Evolutionary conservation across 1,140 invertebrate species (phyloP).

Genomic region (Macrobrachium rosenbergii): DNA sequence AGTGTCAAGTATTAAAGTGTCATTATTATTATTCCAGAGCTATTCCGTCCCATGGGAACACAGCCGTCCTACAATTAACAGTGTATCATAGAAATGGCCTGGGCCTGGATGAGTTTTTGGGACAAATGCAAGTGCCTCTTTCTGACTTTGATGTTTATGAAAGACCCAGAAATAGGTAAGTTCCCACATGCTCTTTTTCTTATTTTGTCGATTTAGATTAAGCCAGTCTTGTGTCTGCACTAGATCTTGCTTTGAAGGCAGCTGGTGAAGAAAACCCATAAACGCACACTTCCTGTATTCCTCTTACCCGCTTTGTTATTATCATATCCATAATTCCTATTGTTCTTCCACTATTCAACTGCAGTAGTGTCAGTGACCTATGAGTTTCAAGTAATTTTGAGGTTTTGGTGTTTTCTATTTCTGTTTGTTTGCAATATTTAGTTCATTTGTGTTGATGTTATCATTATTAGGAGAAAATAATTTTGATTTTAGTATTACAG

Average conservation of each 20-base stretch:
- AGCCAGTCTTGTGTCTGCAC: no score
- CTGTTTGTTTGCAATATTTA: no score
- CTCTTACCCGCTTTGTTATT: not conserved
- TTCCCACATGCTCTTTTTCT: not conserved
- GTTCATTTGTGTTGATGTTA: no score
- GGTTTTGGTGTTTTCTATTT: no score
- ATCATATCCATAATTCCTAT: not conserved
- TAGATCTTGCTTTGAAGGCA: no score
- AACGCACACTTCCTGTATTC: no score
- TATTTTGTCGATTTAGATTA: not conserved
- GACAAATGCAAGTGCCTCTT: constrained; percentile 84
- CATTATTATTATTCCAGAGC: constrained; percentile 71
- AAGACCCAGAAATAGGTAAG: constrained; percentile 83
- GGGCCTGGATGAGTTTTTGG: constrained; percentile 92
- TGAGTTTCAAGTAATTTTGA: no score
- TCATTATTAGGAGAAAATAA: no score
- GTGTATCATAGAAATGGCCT: constrained; percentile 90
- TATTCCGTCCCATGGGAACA: constrained; percentile 90
- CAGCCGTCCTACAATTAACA: constrained; percentile 86
- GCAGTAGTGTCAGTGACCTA: no score
- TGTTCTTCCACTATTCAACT: no score
- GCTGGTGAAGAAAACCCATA: no score
- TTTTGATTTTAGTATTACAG: no score
- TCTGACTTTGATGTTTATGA: constrained; percentile 92
- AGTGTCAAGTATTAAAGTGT: not conserved